Evolutionary conservation across 1,140 invertebrate species (phyloP).

Genomic region (Cotesia vestalis): DNA sequence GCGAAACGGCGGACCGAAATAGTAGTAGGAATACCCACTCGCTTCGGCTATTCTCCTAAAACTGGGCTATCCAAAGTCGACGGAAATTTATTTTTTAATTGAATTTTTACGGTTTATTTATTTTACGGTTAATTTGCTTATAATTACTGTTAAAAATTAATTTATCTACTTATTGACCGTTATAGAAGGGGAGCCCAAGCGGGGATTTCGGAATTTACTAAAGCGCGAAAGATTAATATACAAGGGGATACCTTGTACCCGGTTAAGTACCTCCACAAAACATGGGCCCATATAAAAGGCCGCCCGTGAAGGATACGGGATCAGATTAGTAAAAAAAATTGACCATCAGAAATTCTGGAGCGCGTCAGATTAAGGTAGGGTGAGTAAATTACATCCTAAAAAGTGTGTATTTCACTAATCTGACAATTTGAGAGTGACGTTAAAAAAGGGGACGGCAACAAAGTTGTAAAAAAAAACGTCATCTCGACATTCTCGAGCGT

Average conservation of each 20-base stretch:
- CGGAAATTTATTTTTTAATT: too few relatives aligned
- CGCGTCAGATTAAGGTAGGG: slow-evolving; percentile 3
- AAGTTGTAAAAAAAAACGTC: slow-evolving; percentile 5
- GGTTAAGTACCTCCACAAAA: not conserved
- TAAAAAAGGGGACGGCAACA: not conserved
- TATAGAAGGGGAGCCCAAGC: slow-evolving; percentile 11
- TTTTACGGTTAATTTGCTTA: too few relatives aligned
- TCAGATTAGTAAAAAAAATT: not conserved
- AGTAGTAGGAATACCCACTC: too few relatives aligned
- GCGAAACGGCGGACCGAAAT: too few relatives aligned
- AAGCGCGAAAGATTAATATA: not conserved
- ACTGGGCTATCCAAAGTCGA: too few relatives aligned
- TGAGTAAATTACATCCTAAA: slow-evolving; percentile 1
- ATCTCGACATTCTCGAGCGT: not conserved
- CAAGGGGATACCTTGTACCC: not conserved
- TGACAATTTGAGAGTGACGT: slow-evolving; percentile 9
- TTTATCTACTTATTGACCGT: too few relatives aligned
- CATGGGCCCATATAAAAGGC: not conserved
- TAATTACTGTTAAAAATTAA: too few relatives aligned
- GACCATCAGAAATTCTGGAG: not conserved
- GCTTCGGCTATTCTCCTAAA: too few relatives aligned
- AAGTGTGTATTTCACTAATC: not conserved
- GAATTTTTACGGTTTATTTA: too few relatives aligned
- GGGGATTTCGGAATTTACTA: not conserved
- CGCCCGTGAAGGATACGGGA: too few relatives aligned